Percentiles rank a stretch among this genome's conserved stretches.
Conservation (phyloP, 2,797 vertebrate species). For the Myoxocephalus aenaeus region DNA sequence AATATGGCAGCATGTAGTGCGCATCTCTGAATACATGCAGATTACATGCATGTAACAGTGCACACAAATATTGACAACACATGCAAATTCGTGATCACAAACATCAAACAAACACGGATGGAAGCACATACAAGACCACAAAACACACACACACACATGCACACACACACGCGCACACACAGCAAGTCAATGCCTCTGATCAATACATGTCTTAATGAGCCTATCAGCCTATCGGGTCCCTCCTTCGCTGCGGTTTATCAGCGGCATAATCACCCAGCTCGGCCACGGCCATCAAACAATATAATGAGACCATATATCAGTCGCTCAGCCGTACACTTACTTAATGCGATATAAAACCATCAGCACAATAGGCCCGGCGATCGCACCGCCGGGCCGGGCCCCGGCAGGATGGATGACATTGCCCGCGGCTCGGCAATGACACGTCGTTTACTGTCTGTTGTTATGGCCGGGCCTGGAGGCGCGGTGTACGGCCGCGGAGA, state of each 20-base stretch:
- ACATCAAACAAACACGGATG: neutral
- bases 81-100: slow-evolving; percentile 8
- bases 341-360: slow-evolving; percentile 76
- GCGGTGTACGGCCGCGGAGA: slow-evolving; percentile 31
- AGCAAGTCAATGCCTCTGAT: slow-evolving; percentile 68
- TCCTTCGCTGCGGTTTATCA: slow-evolving; percentile 68
- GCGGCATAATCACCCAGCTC: slow-evolving; percentile 76
- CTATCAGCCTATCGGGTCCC: slow-evolving; percentile 65
- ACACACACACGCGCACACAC: slow-evolving; percentile 11
- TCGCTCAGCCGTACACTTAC: slow-evolving; percentile 65
- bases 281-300: slow-evolving; percentile 78
- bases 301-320: slow-evolving; percentile 81
- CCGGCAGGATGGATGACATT: slow-evolving; percentile 65
- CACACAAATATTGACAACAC: slow-evolving; percentile 11
- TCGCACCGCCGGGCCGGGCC: neutral
- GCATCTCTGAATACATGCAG: neutral
- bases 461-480: slow-evolving; percentile 54
- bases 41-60: neutral
- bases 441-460: slow-evolving; percentile 61
- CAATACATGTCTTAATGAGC: slow-evolving; percentile 79
- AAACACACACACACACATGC: neutral
- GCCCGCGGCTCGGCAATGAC: slow-evolving; percentile 65
- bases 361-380: slow-evolving; percentile 47
- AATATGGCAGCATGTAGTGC: neutral
- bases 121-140: neutral